Evolutionary conservation across 2,113 vertebrate genomes (phyloP).

Genomic region (Neoarius graeffei): DNA sequence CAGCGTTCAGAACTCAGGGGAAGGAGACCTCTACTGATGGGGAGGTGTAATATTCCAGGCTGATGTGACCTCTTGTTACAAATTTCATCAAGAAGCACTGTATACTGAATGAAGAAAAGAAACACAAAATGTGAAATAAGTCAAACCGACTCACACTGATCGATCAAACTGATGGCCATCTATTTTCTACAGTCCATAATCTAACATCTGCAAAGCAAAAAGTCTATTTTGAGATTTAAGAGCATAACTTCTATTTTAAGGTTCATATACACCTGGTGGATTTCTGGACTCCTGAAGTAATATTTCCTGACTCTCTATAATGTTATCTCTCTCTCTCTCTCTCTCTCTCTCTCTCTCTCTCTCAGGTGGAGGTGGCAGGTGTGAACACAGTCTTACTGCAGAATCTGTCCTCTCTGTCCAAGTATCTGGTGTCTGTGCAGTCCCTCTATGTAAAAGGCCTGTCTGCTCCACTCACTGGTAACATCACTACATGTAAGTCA

Average conservation of each 20-base stretch:
- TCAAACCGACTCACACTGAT: not conserved
- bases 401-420: slow-evolving; percentile 84
- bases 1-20: not conserved
- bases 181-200: not conserved
- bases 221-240: not conserved
- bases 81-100: not conserved
- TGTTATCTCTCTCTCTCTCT: not conserved
- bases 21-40: not conserved
- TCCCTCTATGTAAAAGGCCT: slow-evolving; percentile 76
- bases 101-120: not conserved
- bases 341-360: slow-evolving; percentile 13
- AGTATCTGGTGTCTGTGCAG: slow-evolving; percentile 80
- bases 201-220: not conserved
- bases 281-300: not conserved
- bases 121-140: not conserved
- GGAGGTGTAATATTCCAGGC: not conserved
- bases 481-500: slow-evolving; percentile 87
- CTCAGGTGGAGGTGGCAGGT: slow-evolving; percentile 80
- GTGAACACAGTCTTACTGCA: slow-evolving; percentile 76
- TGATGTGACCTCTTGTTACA: not conserved
- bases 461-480: slow-evolving; percentile 76
- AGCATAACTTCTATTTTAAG: not conserved
- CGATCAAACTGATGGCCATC: not conserved
- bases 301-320: not conserved
- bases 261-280: not conserved